Evolutionary conservation across 2,113 vertebrate species (phyloP), one percentile per base, ranked within the genome.

Genomic region (Semicossyphus pulcher): DNA sequence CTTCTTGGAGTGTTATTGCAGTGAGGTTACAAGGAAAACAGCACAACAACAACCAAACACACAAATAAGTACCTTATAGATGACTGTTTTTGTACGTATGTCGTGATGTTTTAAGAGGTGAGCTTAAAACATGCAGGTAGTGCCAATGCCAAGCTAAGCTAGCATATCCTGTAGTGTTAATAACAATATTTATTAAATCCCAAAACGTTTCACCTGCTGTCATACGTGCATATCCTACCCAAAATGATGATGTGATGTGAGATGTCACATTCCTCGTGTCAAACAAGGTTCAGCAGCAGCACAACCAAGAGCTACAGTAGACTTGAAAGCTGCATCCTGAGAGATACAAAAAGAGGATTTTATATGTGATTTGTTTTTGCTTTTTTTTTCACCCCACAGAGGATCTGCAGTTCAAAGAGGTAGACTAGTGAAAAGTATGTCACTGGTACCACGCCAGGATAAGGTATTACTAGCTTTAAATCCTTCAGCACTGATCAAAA

Each of bases 391-490:
- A 41, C 56, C 21, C 36, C 39, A 26, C 16, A 65, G 80, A 81
- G 52, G 34, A 76, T 51, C 42, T 63, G 61, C 32, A 64, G 83
- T 89, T 92, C 82, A 87, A 80, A 83, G 76, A 89, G 68, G 70
- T 61, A 75, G 62, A 78, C 36, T 57, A 54, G 79, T 51, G 52
- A 75, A 80, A 88, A 88, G 84, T 87, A 54, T 88, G 90, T 87
- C 89, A 88, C 78, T 92, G 87, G 86, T 92, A 80, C 71, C 63
- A 72, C 63, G 83, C 89, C 89, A 89, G 80, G 65, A 83, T 78
- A 57, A 84, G 68, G 81, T 75, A 92, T 91, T 92, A 88, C 84
- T 61, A 58, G 68, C 61, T 84, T 75, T 86, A 90, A 92, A 90
- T 89, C 90, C 90, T 86, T 61, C 80, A 48, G 68, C 71, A 12